These are phyloP conservation scores for Megalops cyprinoides DNA, from an alignment of 2,797 vertebrate genomes.

Conservation along the genomic window DNA sequence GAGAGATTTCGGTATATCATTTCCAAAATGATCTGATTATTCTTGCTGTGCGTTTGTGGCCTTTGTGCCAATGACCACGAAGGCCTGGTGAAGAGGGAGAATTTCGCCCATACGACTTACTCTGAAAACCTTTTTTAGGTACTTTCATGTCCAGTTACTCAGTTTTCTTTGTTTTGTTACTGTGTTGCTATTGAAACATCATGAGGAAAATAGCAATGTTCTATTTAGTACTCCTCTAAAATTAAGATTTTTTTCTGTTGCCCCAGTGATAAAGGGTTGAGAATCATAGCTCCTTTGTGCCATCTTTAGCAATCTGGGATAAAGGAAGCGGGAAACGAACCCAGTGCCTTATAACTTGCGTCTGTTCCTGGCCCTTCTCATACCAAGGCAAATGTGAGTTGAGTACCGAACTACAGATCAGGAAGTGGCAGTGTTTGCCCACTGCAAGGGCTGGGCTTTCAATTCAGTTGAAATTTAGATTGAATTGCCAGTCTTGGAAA, in stretches of 20 bases:
- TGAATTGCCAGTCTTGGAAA: slow-evolving; percentile 19
- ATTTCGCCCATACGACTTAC: slow-evolving; percentile 47
- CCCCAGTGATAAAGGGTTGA: no score
- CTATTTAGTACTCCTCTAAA: no score
- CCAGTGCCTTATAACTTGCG: slow-evolving; percentile 72
- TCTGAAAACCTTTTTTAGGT: not conserved
- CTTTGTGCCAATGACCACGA: not conserved
- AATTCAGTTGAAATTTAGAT: slow-evolving; percentile 22
- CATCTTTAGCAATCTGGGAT: slow-evolving; percentile 29
- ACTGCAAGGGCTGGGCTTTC: not conserved
- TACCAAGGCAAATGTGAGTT: slow-evolving; percentile 24
- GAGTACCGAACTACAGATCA: slow-evolving; percentile 13
- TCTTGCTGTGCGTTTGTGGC: not conserved
- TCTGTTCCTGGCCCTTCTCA: slow-evolving; percentile 61
- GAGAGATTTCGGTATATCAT: slow-evolving; percentile 56
- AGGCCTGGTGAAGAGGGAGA: not conserved
- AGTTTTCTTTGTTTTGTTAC: no score
- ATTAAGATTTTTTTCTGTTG: no score
- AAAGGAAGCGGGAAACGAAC: slow-evolving; percentile 60
- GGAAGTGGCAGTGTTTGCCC: slow-evolving; percentile 25
- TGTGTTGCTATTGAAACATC: not conserved
- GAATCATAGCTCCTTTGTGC: not conserved
- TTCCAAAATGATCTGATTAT: not conserved
- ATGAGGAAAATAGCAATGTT: no score
- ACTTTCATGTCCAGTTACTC: no score